Evolutionary conservation across 2,888 invertebrate genomes (phyloP).

Genomic region (Drosophila basisetae): DNA sequence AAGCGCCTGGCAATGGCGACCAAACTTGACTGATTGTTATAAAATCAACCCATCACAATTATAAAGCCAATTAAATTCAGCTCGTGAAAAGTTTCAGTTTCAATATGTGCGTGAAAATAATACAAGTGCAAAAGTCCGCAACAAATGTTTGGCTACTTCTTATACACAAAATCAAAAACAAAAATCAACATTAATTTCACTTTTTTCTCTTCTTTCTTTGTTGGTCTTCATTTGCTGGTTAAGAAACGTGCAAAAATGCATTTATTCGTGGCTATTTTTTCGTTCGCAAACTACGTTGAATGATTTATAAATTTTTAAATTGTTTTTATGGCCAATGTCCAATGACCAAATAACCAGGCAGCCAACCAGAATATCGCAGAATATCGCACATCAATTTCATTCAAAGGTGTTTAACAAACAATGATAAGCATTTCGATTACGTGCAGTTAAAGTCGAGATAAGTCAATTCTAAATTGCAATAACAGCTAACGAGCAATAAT

Average conservation of each 20-base stretch:
- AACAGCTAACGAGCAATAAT: neutral
- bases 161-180: slow-evolving; percentile 18
- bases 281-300: slow-evolving; percentile 58
- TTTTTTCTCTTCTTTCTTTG: slow-evolving; percentile 20
- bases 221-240: slow-evolving; percentile 24
- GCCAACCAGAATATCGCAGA: slow-evolving; percentile 5
- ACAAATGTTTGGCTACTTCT: slow-evolving; percentile 14
- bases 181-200: slow-evolving; percentile 34
- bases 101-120: slow-evolving; percentile 77
- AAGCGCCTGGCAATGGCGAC: slow-evolving; percentile 47
- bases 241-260: slow-evolving; percentile 74
- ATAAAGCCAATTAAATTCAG: slow-evolving; percentile 74
- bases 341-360: slow-evolving; percentile 17
- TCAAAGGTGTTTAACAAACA: slow-evolving; percentile 5
- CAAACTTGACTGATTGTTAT: slow-evolving; percentile 55
- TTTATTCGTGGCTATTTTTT: slow-evolving; percentile 67
- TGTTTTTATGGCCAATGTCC: slow-evolving; percentile 51
- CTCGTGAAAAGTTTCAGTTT: slow-evolving; percentile 75
- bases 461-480: slow-evolving; percentile 3
- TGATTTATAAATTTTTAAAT: slow-evolving; percentile 64
- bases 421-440: neutral
- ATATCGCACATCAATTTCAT: neutral
- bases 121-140: slow-evolving; percentile 56
- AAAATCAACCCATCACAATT: slow-evolving; percentile 56
- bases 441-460: neutral